Evolutionary conservation across 2,888 invertebrate species (phyloP).

Genomic region (Cephus sareptanus): DNA sequence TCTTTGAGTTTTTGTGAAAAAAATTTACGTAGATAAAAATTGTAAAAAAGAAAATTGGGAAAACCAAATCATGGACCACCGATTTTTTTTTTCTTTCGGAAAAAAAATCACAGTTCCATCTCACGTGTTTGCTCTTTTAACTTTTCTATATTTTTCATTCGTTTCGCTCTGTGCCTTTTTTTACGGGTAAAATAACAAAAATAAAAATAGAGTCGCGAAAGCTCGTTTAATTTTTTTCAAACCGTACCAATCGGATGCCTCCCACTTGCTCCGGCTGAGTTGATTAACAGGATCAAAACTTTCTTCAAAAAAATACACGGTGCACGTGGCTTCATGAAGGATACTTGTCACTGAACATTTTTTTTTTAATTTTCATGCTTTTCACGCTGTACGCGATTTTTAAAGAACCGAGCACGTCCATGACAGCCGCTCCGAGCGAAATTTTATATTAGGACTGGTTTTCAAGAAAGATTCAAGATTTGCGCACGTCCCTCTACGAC

Average conservation of each 20-base stretch:
- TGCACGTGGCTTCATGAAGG: neutral
- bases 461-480: neutral
- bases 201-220: neutral
- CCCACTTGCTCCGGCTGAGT: neutral
- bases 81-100: neutral
- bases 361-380: neutral
- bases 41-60: neutral
- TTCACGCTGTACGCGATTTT: neutral
- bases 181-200: neutral
- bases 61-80: neutral
- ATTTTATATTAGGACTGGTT: neutral
- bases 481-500: neutral
- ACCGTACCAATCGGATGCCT: neutral
- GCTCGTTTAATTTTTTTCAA: neutral
- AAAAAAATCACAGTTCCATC: neutral
- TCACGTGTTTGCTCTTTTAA: neutral
- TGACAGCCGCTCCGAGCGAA: neutral
- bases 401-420: neutral
- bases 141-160: neutral
- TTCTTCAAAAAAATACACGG: neutral
- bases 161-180: neutral
- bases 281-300: neutral
- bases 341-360: neutral
- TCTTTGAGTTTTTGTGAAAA: constrained; percentile 16
- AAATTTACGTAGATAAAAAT: neutral